These are phyloP conservation scores for Hapalemur alaotrensis DNA, from an alignment of 2,797 vertebrate species.

Conservation along the genomic window DNA sequence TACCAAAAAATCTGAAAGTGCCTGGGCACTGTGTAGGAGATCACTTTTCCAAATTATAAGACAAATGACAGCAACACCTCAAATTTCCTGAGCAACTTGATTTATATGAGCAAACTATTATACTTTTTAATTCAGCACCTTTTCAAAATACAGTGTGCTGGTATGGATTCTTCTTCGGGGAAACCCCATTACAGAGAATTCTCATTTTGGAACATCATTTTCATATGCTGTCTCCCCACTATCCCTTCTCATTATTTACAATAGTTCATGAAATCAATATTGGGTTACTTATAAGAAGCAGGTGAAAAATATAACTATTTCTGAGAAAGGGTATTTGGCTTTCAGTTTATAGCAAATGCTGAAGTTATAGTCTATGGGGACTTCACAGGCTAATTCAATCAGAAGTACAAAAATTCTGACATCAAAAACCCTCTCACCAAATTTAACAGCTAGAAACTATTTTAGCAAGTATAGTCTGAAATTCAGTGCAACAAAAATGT, in stretches of 20 bases:
- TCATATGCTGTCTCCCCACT: neutral
- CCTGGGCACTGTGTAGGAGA: neutral
- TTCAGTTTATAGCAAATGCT: slow-evolving; percentile 18
- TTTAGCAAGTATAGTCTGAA: neutral
- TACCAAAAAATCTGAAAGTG: slow-evolving; percentile 3
- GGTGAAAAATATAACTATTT: neutral
- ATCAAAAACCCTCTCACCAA: slow-evolving; percentile 18
- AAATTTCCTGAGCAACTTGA: slow-evolving; percentile 58
- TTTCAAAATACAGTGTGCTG: slow-evolving; percentile 22
- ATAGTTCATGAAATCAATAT: slow-evolving; percentile 30
- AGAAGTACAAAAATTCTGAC: slow-evolving; percentile 25
- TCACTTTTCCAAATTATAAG: neutral
- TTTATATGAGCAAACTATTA: slow-evolving; percentile 28
- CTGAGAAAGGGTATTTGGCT: slow-evolving; percentile 1
- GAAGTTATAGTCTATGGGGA: neutral
- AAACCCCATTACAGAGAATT: neutral
- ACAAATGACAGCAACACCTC: slow-evolving; percentile 29
- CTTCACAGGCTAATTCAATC: neutral
- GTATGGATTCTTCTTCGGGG: neutral
- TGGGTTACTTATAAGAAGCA: neutral
- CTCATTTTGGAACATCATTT: neutral
- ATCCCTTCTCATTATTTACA: neutral
- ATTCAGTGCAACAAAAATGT: neutral
- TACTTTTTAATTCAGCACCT: slow-evolving; percentile 45
- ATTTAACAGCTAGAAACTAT: slow-evolving; percentile 39